Conservation (phyloP, 1,140 invertebrate species). For the Delia radicum region DNA sequence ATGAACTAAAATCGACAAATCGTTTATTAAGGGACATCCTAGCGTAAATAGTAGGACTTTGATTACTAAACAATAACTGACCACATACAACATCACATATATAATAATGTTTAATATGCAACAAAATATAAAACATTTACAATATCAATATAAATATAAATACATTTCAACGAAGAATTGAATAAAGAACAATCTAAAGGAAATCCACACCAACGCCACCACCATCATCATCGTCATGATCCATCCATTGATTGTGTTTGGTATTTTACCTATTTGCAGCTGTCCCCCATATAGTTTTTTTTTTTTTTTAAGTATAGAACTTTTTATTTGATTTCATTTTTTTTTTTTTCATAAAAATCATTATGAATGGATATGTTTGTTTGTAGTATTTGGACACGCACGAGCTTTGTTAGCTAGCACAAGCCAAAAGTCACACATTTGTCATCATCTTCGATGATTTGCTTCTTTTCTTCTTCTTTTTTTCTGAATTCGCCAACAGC, state of each 20-base stretch:
- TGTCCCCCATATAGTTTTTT: conserved; percentile 15
- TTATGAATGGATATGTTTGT: background rate
- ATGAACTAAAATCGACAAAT: no score
- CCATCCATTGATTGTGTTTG: background rate
- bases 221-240: no score
- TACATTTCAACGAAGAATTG: no score
- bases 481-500: background rate
- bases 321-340: no score
- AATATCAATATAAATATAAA: background rate
- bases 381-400: conserved; percentile 9
- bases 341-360: no score
- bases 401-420: background rate
- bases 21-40: no score
- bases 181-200: no score
- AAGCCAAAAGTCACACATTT: background rate
- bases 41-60: no score
- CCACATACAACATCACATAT: background rate
- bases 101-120: background rate
- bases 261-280: conserved; percentile 11
- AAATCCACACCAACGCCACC: no score
- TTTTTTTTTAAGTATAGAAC: no score
- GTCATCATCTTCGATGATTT: background rate
- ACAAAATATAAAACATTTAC: background rate
- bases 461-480: no score
- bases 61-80: no score